A percentile compares a stretch with the other conserved stretches of the same genome.
Conservation (phyloP, 92 coral and sea anemone genomes). For the Diadumene lineata region DNA sequence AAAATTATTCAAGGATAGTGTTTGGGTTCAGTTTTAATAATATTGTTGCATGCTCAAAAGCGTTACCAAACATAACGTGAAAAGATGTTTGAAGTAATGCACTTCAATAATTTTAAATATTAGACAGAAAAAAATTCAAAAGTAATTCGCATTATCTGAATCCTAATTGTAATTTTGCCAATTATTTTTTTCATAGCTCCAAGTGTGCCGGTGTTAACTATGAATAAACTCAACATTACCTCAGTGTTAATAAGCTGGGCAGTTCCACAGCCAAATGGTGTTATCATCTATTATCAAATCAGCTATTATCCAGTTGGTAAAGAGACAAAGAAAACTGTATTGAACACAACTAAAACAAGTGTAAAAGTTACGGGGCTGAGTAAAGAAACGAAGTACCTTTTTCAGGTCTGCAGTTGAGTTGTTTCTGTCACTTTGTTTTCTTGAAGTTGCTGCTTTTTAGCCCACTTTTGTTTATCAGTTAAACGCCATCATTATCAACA, state of each 20-base stretch:
- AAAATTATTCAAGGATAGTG: no score
- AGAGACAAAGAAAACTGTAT: conserved; percentile 9
- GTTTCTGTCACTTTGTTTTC: no score
- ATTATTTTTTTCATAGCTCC: no score
- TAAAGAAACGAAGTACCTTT: conserved; percentile 17
- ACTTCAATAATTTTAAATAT: conserved; percentile 20
- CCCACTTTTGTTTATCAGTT: no score
- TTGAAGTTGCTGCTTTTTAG: no score
- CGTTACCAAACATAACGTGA: conserved; percentile 27
- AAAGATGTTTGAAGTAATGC: conserved; percentile 35
- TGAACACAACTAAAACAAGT: conserved; percentile 41
- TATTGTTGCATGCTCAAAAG: no score
- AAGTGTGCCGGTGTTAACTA: conserved; percentile 40
- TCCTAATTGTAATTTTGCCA: no score
- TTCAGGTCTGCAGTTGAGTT: no score
- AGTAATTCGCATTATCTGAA: no score
- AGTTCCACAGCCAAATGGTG: conserved; percentile 19
- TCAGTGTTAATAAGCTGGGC: conserved; percentile 50
- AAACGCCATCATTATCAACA: no score
- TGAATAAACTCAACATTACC: conserved; percentile 25
- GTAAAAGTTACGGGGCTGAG: conserved; percentile 35
- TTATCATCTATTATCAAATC: conserved; percentile 42
- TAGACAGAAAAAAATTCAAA: conserved; percentile 24
- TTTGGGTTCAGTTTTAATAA: no score
- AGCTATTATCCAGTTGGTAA: conserved; percentile 30